phyloP scores from a whole-genome alignment of 2,113 vertebrate genomes.

The Phylloscopus trochiloides region DNA sequence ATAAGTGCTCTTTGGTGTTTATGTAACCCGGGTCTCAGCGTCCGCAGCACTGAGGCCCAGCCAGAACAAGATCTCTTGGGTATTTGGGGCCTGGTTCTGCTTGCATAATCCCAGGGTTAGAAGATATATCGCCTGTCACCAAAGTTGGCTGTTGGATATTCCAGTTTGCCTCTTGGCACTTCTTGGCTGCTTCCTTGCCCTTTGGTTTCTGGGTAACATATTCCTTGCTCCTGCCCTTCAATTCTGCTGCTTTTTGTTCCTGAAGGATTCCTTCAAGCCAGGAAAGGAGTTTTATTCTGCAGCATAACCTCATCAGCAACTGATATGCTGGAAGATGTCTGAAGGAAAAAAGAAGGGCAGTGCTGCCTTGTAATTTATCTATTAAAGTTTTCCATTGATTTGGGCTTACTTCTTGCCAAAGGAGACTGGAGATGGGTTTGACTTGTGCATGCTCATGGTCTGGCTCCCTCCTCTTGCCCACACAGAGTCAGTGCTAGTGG shows the following conservation, averaged over 20 bases:
- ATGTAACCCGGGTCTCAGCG: constrained; percentile 53
- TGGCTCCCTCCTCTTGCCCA: accelerated
- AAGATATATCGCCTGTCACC: constrained; percentile 51
- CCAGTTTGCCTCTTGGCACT: not conserved
- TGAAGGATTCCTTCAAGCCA: not conserved
- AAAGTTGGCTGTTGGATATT: constrained; percentile 31
- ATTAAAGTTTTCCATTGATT: not conserved
- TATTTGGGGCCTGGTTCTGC: constrained; percentile 50
- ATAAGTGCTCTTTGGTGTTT: constrained; percentile 68
- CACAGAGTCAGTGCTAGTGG: not conserved
- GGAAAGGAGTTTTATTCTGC: not conserved
- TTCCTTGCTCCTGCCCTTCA: not conserved
- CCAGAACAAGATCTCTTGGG: constrained; percentile 66
- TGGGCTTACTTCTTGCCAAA: not conserved
- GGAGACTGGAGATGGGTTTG: not conserved
- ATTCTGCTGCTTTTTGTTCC: not conserved
- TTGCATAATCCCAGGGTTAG: constrained; percentile 39
- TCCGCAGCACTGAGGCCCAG: constrained; percentile 13
- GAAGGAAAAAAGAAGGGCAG: not conserved
- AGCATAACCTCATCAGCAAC: not conserved
- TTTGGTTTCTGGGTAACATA: not conserved
- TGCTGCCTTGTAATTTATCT: not conserved
- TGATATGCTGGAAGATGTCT: not conserved
- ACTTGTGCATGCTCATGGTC: not conserved
- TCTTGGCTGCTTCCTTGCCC: not conserved